These are phyloP conservation scores for Mugil cephalus DNA, from an alignment of 2,113 vertebrate genomes.

Conservation along the genomic window DNA sequence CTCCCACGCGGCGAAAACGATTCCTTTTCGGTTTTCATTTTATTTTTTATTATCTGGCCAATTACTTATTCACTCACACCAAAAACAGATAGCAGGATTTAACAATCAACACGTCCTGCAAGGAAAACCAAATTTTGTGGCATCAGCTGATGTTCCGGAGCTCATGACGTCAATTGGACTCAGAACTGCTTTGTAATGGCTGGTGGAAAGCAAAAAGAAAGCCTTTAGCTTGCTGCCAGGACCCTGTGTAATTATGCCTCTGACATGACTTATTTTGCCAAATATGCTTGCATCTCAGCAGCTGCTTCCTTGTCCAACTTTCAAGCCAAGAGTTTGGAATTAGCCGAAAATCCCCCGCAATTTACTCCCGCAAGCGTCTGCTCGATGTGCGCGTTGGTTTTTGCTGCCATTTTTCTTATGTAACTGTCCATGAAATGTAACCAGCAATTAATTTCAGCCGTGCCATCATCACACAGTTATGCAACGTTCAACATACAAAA, in stretches of 20 bases:
- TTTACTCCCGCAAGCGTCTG: constrained; percentile 17
- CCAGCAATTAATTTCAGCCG: constrained; percentile 49
- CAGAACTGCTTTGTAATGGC: constrained; percentile 7
- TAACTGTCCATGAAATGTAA: constrained; percentile 38
- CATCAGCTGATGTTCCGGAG: constrained; percentile 20
- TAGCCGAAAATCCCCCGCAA: constrained; percentile 15
- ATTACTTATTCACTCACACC: not conserved
- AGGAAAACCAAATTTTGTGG: constrained; percentile 5
- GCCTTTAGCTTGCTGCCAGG: constrained; percentile 38
- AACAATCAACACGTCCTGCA: constrained; percentile 16
- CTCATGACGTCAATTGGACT: constrained; percentile 24
- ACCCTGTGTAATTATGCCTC: constrained; percentile 45
- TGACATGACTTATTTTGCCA: constrained; percentile 62
- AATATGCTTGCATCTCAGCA: constrained; percentile 62
- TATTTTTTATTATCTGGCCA: constrained; percentile 8
- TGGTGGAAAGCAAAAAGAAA: constrained; percentile 11
- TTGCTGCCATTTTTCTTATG: constrained; percentile 36
- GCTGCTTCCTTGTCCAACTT: constrained; percentile 62
- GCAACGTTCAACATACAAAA: constrained; percentile 25
- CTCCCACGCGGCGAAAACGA: constrained; percentile 28
- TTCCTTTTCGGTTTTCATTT: constrained; percentile 31
- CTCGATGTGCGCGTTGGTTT: constrained; percentile 28
- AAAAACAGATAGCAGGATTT: constrained; percentile 12
- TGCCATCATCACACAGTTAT: constrained; percentile 38
- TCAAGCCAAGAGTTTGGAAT: constrained; percentile 36